phyloP scores from a whole-genome alignment of 2,888 invertebrate genomes.

The Athalia circularis region DNA sequence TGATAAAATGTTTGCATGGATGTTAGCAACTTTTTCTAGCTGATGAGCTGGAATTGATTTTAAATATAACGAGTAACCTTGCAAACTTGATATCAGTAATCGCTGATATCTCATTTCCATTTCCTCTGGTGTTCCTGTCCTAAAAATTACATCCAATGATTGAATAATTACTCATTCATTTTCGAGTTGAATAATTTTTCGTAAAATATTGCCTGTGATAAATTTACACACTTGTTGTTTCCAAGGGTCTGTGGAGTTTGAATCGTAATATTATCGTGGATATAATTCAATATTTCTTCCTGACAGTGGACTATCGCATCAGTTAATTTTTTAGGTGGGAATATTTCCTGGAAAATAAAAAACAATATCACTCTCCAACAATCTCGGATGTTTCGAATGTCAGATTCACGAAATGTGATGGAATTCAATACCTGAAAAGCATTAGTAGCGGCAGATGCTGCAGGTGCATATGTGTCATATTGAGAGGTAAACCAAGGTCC shows the following conservation, averaged over 20 bases:
- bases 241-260: slow-evolving; percentile 77
- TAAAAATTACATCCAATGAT: slow-evolving; percentile 58
- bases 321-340: slow-evolving; percentile 85
- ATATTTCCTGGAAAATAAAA: slow-evolving; percentile 79
- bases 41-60: slow-evolving; percentile 76
- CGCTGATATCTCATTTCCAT: slow-evolving; percentile 83
- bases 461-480: slow-evolving; percentile 91
- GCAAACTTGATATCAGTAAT: slow-evolving; percentile 80
- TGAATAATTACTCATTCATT: neutral
- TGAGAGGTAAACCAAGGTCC: slow-evolving; percentile 91
- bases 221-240: slow-evolving; percentile 74
- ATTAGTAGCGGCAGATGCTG: slow-evolving; percentile 82
- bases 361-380: no score
- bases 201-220: neutral
- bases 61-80: slow-evolving; percentile 80
- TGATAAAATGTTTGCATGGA: slow-evolving; percentile 77
- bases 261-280: slow-evolving; percentile 82
- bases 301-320: slow-evolving; percentile 91
- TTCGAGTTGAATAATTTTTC: neutral
- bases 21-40: slow-evolving; percentile 76
- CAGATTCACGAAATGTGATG: neutral
- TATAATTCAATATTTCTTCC: slow-evolving; percentile 84
- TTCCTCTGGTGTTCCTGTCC: slow-evolving; percentile 79
- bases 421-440: slow-evolving; percentile 78
- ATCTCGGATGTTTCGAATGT: neutral